Evolutionary conservation across 2,113 vertebrate genomes (phyloP), one percentile per base, ranked within the genome.

Genomic region (Ameiurus melas): DNA sequence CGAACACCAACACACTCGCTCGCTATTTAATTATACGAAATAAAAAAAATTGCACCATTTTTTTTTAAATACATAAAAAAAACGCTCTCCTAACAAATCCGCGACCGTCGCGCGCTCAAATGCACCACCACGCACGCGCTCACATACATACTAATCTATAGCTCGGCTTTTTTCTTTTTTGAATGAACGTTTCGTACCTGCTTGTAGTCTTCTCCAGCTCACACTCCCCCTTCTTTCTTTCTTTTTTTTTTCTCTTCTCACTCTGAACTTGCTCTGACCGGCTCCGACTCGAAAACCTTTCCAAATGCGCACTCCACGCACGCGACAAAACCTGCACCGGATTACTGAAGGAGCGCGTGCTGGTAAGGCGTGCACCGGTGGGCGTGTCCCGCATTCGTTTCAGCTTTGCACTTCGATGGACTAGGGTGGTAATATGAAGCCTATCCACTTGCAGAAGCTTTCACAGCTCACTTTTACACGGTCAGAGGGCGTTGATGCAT

Each of bases 241-340:
- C 16, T 33, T 5, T 47, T 7, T 33, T 33, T 80, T 86, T 90
- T 87, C 2, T 2, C 36, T 36, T 36, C 36, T 83, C 71, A 36
- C 78, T 78, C 84, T 77, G 87, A 89, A 89, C 92, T 92, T 36
- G 91, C 86, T 92, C 87, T 92, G 90, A 90, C 89, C 91, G 90
- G 91, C 91, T 91, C 70, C 83, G 89, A 92, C 90, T 92, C 90
- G 88, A 90, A 90, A 92, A 86, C 85, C 82, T 87, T 91, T 90
- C 91, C 89, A 89, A 90, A 86, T 85, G 83, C 81, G 79, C 71
- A 86, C 86, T 85, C 33, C 20, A 2, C 5, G 85, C 47, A 58
- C 30, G 43, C 16, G 36, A 22, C 0, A 88, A 91, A 90, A 39
- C 86, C 33, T 85, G 91, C 39, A 13, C 25, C 64, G 90, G 89